Conservation (phyloP, 92 coral and sea anemone genomes). For the Metridium senile region DNA sequence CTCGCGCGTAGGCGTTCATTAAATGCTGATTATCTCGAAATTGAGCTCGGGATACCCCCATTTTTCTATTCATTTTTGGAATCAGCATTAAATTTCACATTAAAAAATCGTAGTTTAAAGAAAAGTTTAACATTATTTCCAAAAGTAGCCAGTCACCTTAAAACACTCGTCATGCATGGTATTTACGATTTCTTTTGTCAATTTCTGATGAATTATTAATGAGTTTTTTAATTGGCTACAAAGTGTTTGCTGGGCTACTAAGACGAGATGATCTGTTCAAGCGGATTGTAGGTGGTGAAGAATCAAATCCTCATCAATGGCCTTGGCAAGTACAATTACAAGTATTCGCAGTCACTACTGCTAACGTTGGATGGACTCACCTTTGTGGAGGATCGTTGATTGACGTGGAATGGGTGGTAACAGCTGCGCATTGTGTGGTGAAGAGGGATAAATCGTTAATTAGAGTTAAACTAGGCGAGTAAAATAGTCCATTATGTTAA, state of each 20-base stretch:
- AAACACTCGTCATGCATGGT: no score
- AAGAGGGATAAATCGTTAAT: not conserved
- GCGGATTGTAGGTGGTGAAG: constrained; percentile 17
- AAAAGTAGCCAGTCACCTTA: no score
- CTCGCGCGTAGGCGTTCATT: no score
- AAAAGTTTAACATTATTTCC: no score
- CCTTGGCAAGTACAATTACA: constrained; percentile 21
- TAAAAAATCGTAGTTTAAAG: no score
- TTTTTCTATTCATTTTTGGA: no score
- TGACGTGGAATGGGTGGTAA: constrained; percentile 5
- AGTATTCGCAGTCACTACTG: not conserved
- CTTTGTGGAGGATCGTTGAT: constrained; percentile 5
- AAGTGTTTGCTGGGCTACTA: not conserved
- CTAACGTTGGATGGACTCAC: not conserved
- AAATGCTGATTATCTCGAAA: no score
- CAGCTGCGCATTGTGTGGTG: constrained; percentile 19
- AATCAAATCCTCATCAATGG: constrained; percentile 1
- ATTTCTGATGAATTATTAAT: not conserved
- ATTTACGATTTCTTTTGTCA: no score
- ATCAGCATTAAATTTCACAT: no score
- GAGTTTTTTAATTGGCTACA: not conserved
- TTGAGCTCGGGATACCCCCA: no score
- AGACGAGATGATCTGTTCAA: not conserved
- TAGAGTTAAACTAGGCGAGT: constrained; percentile 14
- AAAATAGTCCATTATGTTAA: not conserved